Conservation (phyloP, 2,888 invertebrate species). For the Scaptomyza polygonia region DNA sequence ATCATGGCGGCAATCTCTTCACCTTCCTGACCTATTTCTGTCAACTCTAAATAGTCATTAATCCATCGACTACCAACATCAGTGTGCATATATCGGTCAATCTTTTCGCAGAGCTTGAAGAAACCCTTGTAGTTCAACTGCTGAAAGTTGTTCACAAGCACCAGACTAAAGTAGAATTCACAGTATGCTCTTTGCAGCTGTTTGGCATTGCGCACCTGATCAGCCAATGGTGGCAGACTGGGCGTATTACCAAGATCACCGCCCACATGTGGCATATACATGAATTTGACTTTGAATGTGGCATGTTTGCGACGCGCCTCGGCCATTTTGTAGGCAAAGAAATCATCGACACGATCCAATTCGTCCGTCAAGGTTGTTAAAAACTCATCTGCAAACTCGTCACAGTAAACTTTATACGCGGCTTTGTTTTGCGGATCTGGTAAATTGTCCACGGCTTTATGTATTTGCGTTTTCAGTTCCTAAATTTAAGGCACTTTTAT, state of each 20-base stretch:
- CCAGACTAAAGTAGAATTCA: conserved; percentile 97
- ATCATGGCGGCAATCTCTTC: conserved; percentile 86
- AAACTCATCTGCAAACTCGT: conserved; percentile 93
- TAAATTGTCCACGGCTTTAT: conserved; percentile 92
- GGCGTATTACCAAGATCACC: neutral
- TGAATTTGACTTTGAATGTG: conserved; percentile 87
- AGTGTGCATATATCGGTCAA: conserved; percentile 93
- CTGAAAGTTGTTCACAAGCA: conserved; percentile 97
- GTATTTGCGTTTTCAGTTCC: conserved; percentile 94
- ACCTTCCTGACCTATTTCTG: conserved; percentile 9
- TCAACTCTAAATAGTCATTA: conserved; percentile 90
- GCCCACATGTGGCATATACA: neutral
- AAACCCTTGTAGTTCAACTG: conserved; percentile 98
- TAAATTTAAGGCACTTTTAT: conserved; percentile 6
- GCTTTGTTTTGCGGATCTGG: conserved; percentile 86
- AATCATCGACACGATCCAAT: conserved; percentile 96
- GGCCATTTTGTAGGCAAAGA: conserved; percentile 97
- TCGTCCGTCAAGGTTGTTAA: conserved; percentile 96
- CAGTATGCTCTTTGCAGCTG: conserved; percentile 94
- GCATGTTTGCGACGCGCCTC: conserved; percentile 97
- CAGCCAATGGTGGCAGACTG: conserved; percentile 30
- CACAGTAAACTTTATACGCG: neutral
- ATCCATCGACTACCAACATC: conserved; percentile 95
- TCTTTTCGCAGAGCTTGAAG: conserved; percentile 98
- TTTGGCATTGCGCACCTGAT: conserved; percentile 29